Percentiles rank a stretch among this genome's conserved stretches.
Conservation (phyloP, 2,888 invertebrate species). For the Yponomeuta evonymella region DNA sequence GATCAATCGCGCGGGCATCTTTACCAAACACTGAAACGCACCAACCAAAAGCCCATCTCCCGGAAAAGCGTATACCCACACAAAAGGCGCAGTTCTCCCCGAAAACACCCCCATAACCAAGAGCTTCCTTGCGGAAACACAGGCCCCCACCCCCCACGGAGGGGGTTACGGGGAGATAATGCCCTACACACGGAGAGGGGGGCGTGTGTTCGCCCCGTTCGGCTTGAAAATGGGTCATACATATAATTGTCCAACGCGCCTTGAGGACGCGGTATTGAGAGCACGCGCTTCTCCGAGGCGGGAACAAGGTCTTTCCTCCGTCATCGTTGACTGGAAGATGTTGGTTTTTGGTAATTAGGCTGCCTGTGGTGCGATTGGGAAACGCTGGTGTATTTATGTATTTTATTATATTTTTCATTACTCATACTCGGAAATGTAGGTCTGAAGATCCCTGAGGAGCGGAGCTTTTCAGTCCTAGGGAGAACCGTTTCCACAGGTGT, state of each 20-base stretch:
- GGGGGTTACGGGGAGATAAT: slow-evolving; percentile 33
- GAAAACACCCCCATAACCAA: slow-evolving; percentile 6
- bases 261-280: slow-evolving; percentile 11
- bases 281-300: background rate
- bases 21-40: background rate
- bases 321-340: too few relatives aligned
- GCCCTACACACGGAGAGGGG: slow-evolving; percentile 33
- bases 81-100: slow-evolving; percentile 4
- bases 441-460: too few relatives aligned
- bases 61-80: background rate
- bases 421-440: too few relatives aligned
- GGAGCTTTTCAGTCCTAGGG: too few relatives aligned
- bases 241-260: slow-evolving; percentile 40
- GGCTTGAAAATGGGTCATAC: slow-evolving; percentile 59
- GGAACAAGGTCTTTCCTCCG: background rate
- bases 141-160: background rate
- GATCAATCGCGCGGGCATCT: too few relatives aligned
- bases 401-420: too few relatives aligned
- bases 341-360: too few relatives aligned
- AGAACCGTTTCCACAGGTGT: too few relatives aligned
- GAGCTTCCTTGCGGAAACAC: slow-evolving; percentile 10
- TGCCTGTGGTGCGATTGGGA: too few relatives aligned
- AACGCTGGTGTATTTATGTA: too few relatives aligned
- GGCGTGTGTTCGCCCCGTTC: slow-evolving; percentile 49
- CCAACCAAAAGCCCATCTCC: background rate